A percentile compares a stretch with the other conserved stretches of the same genome.
Evolutionary conservation across 2,888 invertebrate species (phyloP).

Genomic region (Teinopalpus imperialis): DNA sequence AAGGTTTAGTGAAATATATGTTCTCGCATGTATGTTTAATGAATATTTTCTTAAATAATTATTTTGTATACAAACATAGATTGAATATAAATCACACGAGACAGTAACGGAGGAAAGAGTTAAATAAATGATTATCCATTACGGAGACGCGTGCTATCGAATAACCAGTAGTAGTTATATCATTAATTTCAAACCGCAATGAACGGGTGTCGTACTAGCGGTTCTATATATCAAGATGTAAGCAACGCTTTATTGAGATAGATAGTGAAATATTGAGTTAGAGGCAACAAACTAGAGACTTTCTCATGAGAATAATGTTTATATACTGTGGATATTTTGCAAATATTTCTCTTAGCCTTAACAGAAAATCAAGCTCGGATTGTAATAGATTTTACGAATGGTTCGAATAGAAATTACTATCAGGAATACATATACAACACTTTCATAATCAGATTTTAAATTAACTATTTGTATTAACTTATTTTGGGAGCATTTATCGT

Average conservation of each 20-base stretch:
- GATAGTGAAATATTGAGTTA: slow-evolving; percentile 42
- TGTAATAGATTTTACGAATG: too few relatives aligned
- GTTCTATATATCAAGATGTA: slow-evolving; percentile 48
- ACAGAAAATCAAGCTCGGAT: not conserved
- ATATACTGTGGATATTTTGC: not conserved
- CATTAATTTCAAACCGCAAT: slow-evolving; percentile 43
- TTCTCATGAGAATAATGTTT: slow-evolving; percentile 4
- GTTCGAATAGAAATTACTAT: too few relatives aligned
- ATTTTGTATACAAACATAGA: too few relatives aligned
- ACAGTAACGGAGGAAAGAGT: too few relatives aligned
- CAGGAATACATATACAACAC: too few relatives aligned
- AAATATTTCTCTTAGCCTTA: not conserved
- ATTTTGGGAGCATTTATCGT: too few relatives aligned
- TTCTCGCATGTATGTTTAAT: too few relatives aligned
- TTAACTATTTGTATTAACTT: too few relatives aligned
- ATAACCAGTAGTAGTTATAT: slow-evolving; percentile 42
- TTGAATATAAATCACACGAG: too few relatives aligned
- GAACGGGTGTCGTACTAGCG: slow-evolving; percentile 47
- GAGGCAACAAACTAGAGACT: slow-evolving; percentile 23
- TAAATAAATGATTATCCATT: slow-evolving; percentile 11
- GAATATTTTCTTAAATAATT: too few relatives aligned
- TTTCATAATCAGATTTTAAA: too few relatives aligned
- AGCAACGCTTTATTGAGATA: slow-evolving; percentile 35
- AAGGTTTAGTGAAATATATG: too few relatives aligned
- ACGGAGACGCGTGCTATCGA: slow-evolving; percentile 46